These are phyloP conservation scores for Lerista edwardsae DNA, from an alignment of 2,797 vertebrate genomes.

Conservation along the genomic window DNA sequence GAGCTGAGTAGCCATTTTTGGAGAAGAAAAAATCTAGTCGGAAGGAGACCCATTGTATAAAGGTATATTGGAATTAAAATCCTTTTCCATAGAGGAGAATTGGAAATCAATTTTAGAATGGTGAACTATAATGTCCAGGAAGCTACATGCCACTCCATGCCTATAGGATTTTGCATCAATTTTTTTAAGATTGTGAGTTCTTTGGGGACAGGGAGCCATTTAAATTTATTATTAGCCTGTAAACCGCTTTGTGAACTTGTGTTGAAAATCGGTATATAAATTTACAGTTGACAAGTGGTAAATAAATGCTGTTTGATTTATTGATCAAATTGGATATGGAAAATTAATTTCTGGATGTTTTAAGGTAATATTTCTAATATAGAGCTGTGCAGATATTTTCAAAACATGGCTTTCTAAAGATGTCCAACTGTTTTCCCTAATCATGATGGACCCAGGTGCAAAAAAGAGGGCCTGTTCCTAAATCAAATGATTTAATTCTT, in stretches of 20 bases:
- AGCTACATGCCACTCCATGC: background rate
- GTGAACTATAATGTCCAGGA: background rate
- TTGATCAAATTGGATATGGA: background rate
- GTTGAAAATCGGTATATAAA: too few relatives aligned
- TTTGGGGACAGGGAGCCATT: too few relatives aligned
- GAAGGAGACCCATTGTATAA: background rate
- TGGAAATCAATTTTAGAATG: background rate
- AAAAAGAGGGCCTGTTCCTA: background rate
- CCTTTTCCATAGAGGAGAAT: background rate
- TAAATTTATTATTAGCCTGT: too few relatives aligned
- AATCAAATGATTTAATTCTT: too few relatives aligned
- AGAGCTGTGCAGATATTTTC: background rate
- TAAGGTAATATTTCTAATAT: background rate
- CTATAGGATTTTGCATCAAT: background rate
- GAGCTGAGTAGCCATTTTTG: conserved; percentile 1
- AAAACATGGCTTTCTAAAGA: background rate
- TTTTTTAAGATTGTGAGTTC: too few relatives aligned
- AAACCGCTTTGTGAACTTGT: too few relatives aligned
- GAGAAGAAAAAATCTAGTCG: too few relatives aligned
- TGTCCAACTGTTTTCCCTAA: background rate
- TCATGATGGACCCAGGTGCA: background rate
- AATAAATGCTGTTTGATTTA: too few relatives aligned
- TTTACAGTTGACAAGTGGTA: too few relatives aligned
- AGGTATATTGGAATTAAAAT: background rate
- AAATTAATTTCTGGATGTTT: conserved; percentile 1